Conservation (phyloP, 2,797 vertebrate genomes). For the Aldrovandia affinis region DNA sequence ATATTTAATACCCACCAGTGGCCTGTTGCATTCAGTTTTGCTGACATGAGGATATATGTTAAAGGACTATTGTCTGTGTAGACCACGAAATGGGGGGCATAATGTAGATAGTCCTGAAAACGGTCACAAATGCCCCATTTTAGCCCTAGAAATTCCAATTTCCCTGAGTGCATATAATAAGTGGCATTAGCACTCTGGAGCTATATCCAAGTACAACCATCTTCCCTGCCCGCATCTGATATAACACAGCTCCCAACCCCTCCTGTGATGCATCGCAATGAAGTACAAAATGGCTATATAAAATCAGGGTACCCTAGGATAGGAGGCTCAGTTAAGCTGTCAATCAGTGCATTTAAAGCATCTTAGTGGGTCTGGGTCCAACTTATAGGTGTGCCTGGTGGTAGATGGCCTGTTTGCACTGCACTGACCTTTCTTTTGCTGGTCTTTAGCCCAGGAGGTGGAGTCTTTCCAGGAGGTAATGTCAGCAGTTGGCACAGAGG, state of each 20-base stretch:
- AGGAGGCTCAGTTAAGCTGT: not conserved
- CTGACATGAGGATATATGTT: not conserved
- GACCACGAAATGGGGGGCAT: not conserved
- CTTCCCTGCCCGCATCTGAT: too few species aligned
- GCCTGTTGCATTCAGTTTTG: not conserved
- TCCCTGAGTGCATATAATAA: not conserved
- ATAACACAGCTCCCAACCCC: too few species aligned
- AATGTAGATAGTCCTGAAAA: not conserved
- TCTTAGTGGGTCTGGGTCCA: not conserved
- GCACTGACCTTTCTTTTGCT: not conserved
- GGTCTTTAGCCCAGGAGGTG: not conserved
- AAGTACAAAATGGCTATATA: too few species aligned
- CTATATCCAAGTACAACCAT: too few species aligned
- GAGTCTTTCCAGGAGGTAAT: not conserved
- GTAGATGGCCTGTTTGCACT: not conserved
- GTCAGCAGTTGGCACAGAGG: conserved; percentile 26
- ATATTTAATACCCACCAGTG: not conserved
- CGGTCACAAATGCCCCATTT: not conserved
- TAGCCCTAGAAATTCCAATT: not conserved
- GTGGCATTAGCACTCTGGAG: not conserved
- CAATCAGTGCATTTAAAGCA: not conserved
- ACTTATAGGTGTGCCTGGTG: not conserved
- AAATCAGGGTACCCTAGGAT: too few species aligned
- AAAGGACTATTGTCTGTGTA: not conserved
- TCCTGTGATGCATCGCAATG: too few species aligned